phyloP scores from a whole-genome alignment of 2,888 invertebrate species.

The Galeopsomyia nigrocyanea region DNA sequence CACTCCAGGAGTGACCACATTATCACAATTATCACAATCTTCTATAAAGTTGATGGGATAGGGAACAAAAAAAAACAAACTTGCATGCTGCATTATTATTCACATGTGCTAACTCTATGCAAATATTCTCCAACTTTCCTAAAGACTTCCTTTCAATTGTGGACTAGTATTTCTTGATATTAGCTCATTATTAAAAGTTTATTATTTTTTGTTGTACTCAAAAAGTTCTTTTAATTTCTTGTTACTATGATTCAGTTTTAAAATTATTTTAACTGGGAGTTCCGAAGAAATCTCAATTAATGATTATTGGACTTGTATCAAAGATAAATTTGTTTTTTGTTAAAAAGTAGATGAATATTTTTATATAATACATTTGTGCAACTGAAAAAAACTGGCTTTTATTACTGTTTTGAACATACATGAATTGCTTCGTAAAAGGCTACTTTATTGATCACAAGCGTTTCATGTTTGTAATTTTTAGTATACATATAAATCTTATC shows the following conservation, averaged over 20 bases:
- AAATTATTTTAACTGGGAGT: constrained; percentile 28
- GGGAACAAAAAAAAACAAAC: constrained; percentile 38
- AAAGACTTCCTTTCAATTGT: constrained; percentile 32
- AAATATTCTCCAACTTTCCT: constrained; percentile 48
- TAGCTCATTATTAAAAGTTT: constrained; percentile 28
- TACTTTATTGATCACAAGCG: constrained; percentile 24
- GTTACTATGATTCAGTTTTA: constrained; percentile 20
- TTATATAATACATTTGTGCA: constrained; percentile 35
- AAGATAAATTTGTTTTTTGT: no score
- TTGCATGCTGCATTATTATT: constrained; percentile 53
- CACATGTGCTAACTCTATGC: constrained; percentile 52
- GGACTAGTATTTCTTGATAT: constrained; percentile 28
- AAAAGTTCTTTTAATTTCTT: constrained; percentile 20
- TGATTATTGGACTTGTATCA: not conserved
- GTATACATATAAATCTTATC: constrained; percentile 40
- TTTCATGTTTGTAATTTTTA: constrained; percentile 26
- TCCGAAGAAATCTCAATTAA: constrained; percentile 35
- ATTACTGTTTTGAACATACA: constrained; percentile 31
- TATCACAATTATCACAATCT: constrained; percentile 24
- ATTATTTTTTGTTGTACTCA: constrained; percentile 34
- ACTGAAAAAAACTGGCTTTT: constrained; percentile 35
- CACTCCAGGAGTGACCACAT: constrained; percentile 29
- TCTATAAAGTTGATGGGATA: constrained; percentile 26
- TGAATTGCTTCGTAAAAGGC: constrained; percentile 44
- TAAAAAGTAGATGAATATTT: constrained; percentile 26